Evolutionary conservation across 2,888 invertebrate genomes (phyloP), one percentile per base, ranked within the genome.

Genomic region (Hipparchia sbordonii): DNA sequence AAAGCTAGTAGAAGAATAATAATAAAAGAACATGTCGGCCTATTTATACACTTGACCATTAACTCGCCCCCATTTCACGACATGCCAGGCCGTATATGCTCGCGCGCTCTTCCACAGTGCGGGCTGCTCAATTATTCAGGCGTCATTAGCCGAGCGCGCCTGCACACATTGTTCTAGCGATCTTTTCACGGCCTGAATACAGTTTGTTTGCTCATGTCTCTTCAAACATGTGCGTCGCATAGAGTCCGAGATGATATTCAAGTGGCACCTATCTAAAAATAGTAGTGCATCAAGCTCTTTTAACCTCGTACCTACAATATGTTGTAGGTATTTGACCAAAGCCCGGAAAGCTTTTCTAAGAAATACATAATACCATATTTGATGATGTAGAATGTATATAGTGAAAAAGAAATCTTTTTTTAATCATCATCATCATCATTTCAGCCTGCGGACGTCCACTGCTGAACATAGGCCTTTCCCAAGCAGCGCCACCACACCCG

Each of bases 91-190:
- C 71, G 67, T 73, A 74, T 62, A 68, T 60, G 72, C 23, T 23
- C 69, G 61, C 65, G 72, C 70, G 67, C 73, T 71, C 65, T 71
- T 23, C 66, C 63, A 71, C 61, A 59, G 56, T 48, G 33, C 62
- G 65, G 61, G 4, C 61, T 69, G 39, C 6, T 76, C 83, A 89
- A 90, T 87, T 87, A 91, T 91, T 87, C 90, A 90, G 76, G 76
- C 78, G 82, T 85, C 89, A 89, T 90, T 90, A 90, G 87, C 70
- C 51, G 56, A 74, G 81, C 80, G 82, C 76, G 74, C 77, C 77
- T 74, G 78, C 75, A 76, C 73, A 74, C 76, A 77, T 76, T 77
- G 77, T 77, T 72, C 72, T 71, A 66, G 70, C 39, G 61, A 52
- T 61, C 69, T 69, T 69, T 69, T 69, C 61, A 61, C 69, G 51